Evolutionary conservation across 2,797 vertebrate genomes (phyloP), one percentile per base, ranked within the genome.

Genomic region (Numenius phaeopus): DNA sequence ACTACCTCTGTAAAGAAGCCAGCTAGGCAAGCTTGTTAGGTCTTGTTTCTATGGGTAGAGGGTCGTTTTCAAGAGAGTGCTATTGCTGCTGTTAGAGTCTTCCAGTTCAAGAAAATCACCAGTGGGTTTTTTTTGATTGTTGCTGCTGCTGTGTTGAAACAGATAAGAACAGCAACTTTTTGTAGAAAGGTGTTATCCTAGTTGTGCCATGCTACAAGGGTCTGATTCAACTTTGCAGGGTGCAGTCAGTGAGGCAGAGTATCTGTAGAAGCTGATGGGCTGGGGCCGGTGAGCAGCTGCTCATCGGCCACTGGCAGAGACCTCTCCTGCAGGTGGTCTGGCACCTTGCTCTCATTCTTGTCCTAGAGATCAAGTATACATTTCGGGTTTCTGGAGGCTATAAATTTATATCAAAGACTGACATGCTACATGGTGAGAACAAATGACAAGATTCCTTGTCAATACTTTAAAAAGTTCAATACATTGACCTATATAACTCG

Each of bases 141-240:
- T 20, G 22, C 14, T 29, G 10, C 59, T 23, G 17, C 26, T 61
- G 30, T 66, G 42, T 37, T 54, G 6, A 59, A 87, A 83, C 6
- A 27, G 6, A 4, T 42, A 78, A 75, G 58, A 72, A 3, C 11
- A 67, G 19, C 7, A 54, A 30, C 22, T 67, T 75, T 42, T 40
- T 8, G 20, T 26, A 42, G 54, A 23, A 58, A 50, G 3, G 3
- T 22, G 2, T 22, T 22, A 12, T 29, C 22, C 7, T 5, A 19
- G 2, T 11, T 64, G 19, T 67, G 47, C 21, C 1, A 0, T 54
- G 39, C 19, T 73, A 0, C 9, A 24, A 49, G 22, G 24, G 5
- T n/a, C 47, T 75, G 44, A 20, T 40, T 58, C 42, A 66, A 7
- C 21, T 67, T 75, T 71, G 10, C 44, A 64, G 47, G 23, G 11